Conservation (phyloP, 2,888 invertebrate genomes). For the Anoplius nigerrimus region DNA sequence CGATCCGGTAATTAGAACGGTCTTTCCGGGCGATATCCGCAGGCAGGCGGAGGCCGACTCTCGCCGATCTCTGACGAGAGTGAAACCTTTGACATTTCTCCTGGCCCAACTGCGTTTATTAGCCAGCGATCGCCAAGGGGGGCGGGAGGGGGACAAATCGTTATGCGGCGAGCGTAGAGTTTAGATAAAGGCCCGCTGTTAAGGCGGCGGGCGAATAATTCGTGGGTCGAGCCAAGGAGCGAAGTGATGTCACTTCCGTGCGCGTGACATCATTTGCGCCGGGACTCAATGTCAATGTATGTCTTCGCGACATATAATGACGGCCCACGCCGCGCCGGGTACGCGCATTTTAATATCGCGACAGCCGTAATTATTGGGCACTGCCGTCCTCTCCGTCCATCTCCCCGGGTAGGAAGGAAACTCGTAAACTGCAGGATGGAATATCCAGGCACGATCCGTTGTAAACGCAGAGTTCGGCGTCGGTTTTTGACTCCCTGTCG, state of each 20-base stretch:
- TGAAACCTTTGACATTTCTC: background rate
- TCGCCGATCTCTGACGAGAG: too few relatives aligned
- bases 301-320: slow-evolving; percentile 17
- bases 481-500: too few relatives aligned
- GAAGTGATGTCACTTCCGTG: slow-evolving; percentile 60
- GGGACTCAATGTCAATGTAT: slow-evolving; percentile 51
- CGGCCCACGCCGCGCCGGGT: background rate
- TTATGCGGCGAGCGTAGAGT: slow-evolving; percentile 25
- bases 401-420: too few relatives aligned
- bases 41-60: too few relatives aligned
- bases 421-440: too few relatives aligned
- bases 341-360: background rate
- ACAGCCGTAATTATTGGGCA: too few relatives aligned
- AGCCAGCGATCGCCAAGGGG: background rate
- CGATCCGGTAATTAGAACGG: too few relatives aligned
- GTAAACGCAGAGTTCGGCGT: too few relatives aligned
- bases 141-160: slow-evolving; percentile 6
- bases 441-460: too few relatives aligned
- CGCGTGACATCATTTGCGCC: slow-evolving; percentile 45
- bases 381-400: too few relatives aligned
- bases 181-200: slow-evolving; percentile 41
- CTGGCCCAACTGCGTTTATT: background rate
- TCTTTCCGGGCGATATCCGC: too few relatives aligned
- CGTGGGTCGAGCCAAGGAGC: slow-evolving; percentile 39
- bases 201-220: slow-evolving; percentile 40